A percentile compares a stretch with the other conserved stretches of the same genome.
These are phyloP conservation scores for Acropternis orthonyx DNA, from an alignment of 2,797 vertebrate genomes.

Conservation along the genomic window DNA sequence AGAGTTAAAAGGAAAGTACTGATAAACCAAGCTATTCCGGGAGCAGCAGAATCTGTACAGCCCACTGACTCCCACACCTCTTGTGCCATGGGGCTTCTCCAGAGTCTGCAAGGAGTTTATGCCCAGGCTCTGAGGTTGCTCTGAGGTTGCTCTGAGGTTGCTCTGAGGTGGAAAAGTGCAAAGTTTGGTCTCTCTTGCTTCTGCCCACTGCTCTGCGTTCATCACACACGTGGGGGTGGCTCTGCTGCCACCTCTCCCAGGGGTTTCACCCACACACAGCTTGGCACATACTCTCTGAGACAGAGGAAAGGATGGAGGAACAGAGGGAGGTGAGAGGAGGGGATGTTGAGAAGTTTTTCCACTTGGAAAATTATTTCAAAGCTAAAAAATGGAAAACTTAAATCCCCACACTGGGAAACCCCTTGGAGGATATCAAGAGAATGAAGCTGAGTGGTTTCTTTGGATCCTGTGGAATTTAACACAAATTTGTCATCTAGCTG, in stretches of 20 bases:
- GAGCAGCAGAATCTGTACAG: background rate
- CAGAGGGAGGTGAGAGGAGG: background rate
- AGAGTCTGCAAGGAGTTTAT: background rate
- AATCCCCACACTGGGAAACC: background rate
- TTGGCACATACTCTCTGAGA: background rate
- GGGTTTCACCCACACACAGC: background rate
- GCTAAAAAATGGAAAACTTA: background rate
- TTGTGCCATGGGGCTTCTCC: accelerated
- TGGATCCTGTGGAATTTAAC: constrained; percentile 38
- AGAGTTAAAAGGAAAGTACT: background rate
- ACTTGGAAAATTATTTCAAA: background rate
- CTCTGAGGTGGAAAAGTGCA: background rate
- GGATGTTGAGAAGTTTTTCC: background rate
- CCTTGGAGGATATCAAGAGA: constrained; percentile 33
- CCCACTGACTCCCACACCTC: background rate
- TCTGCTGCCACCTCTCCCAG: background rate
- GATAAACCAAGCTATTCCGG: background rate
- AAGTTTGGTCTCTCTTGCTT: background rate
- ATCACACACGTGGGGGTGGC: background rate
- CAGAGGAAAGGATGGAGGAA: background rate
- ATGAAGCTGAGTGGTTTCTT: background rate
- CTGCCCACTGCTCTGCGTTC: background rate
- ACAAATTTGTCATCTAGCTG: constrained; percentile 47
- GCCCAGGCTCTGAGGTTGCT: background rate
- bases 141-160: background rate